These are phyloP conservation scores for Aphidius colemani DNA, from an alignment of 2,888 invertebrate species.

Conservation along the genomic window DNA sequence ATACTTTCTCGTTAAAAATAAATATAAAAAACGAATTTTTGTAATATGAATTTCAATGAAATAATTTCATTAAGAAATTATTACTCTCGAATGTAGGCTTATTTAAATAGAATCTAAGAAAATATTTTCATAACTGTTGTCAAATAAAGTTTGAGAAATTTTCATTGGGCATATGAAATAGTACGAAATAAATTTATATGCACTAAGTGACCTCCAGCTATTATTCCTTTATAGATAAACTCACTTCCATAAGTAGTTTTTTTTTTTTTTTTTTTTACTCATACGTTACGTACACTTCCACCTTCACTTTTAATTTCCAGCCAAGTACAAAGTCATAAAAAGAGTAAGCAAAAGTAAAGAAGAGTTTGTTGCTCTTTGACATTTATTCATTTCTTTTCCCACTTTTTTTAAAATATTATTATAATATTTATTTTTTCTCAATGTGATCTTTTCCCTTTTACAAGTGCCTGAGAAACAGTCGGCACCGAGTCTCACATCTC, in stretches of 20 bases:
- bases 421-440: background rate
- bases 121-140: too few species aligned
- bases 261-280: too few species aligned
- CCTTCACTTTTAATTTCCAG: constrained; percentile 19
- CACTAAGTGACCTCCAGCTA: background rate
- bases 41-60: too few species aligned
- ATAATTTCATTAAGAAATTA: too few species aligned
- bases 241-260: constrained; percentile 6
- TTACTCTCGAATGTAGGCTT: too few species aligned
- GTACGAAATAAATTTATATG: too few species aligned
- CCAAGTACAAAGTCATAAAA: background rate
- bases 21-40: too few species aligned
- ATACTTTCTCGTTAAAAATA: too few species aligned
- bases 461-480: constrained; percentile 17
- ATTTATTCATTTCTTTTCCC: constrained; percentile 12
- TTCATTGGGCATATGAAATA: too few species aligned
- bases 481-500: constrained; percentile 2
- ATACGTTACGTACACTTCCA: constrained; percentile 15
- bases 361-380: constrained; percentile 19
- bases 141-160: too few species aligned
- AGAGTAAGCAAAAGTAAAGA: background rate
- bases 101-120: too few species aligned
- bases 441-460: constrained; percentile 28
- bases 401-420: background rate
- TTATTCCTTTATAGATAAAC: background rate